Base-by-base conservation (phyloP, 2,888 invertebrate genomes). In the Drosophila austrosaltans region DNA sequence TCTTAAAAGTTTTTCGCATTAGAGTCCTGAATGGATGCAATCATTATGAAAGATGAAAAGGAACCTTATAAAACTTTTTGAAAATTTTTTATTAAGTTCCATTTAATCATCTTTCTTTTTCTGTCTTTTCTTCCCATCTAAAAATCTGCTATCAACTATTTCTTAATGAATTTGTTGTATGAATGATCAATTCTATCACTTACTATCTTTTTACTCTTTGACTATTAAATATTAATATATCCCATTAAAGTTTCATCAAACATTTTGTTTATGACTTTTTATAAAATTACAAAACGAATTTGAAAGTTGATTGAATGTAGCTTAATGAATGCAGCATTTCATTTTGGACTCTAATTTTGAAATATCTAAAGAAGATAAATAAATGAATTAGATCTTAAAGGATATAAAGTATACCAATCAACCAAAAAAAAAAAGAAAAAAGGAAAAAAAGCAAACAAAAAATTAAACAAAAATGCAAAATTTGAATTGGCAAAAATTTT, bases 331-430 rank as follows among this genome's bases (percentile, higher is more conserved):
- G 22, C 4, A 48, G 22, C 44, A 20, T 8, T 48, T 25, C 22
- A 48, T 48, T 48, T 25, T 4, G 25, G 48, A 48, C 25, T 48
- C 12, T 25, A 25, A 25, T 48, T 22, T 48, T 12, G 48, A 48
- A 25, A 22, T 25, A 48, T 25, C 48, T 48, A 48, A 48, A 25
- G 22, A 25, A 10, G 25, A 48, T 25, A 12, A 48, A 25, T 48
- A 25, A 70, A 79, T 75, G 71, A 83, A 79, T 82, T 80, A 83
- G 82, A 69, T 76, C 80, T 76, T 80, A 87, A 90, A 89, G 91
- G 91, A 91, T 91, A 91, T 90, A 79, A 91, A 84, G 91, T 91
- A 91, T 91, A 91, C 90, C 90, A 72, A 66, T 69, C 53, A 67
- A 71, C 68, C 7, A 60, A 76, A 66, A 63, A 54, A 63, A 74